Base-by-base conservation (phyloP, 2,888 invertebrate genomes). In the Eulithis prunata region DNA sequence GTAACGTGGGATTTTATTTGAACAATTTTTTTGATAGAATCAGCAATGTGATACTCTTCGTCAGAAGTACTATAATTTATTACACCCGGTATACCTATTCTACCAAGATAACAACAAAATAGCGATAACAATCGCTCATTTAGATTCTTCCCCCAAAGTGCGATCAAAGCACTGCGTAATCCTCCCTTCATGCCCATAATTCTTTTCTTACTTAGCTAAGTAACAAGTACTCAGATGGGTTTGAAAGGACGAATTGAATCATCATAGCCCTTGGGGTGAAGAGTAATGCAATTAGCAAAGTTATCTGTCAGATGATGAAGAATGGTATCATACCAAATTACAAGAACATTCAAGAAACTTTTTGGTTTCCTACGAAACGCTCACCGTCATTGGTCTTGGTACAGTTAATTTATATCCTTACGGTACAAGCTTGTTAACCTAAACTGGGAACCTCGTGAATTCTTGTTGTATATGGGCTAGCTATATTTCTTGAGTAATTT, bases 261-360 rank as follows among this genome's bases (percentile, higher is more conserved):
- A 76, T 71, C 58, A n/a, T n/a, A 70, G 62, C 58, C 62, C 70
- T 68, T 69, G 68, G 73, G 72, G 71, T 77, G 74, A 84, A 72
- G 80, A 78, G 82, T 74, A 68, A 69, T 66, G 74, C 71, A 74
- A 78, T 80, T 77, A 78, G 78, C 75, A 76, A 76, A 79, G 67
- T 78, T 75, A 75, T 69, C 71, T 79, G 76, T 79, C 67, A 52
- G 49, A 57, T 36, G 45, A 57, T 51, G 32, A 4, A 32, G 32
- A 32, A 28, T 41, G n/a, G 13, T 28, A 62, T 55, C n/a, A 59
- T 55, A 41, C 47, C n/a, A n/a, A 66, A 58, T 49, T 13, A 32
- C 13, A 43, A 52, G 43, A 57, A 46, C 52, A 32, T 49, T 45
- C 7, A 51, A 28, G 45, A 6, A 46, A 14, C 13, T 41, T 41